Base-by-base conservation (phyloP, 2,888 invertebrate species). In the Microctonus brassicae region DNA sequence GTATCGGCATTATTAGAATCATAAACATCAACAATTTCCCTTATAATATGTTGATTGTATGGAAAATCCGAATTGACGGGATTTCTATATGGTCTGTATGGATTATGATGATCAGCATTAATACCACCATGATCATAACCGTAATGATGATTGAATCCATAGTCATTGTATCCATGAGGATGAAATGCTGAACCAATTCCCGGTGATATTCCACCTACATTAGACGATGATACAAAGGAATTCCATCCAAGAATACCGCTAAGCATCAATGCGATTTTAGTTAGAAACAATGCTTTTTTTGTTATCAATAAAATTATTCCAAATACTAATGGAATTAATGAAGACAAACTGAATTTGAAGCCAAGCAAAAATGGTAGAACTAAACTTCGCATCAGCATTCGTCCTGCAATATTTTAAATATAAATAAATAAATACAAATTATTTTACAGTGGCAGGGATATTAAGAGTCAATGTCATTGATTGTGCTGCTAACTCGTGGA, bases 331-430 rank as follows among this genome's bases (percentile, higher is more conserved):
- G 95, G 95, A 17, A 95, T 88, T 72, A 95, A 84, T 0, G 94
- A 93, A 1, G 93, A 91, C 55, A 95, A 88, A 82, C 94, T 94
- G 82, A 95, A 94, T 87, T 95, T 95, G 77, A 95, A 90, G 7
- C 95, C 95, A 11, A 95, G 89, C 0, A 95, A 89, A 79, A 95
- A 91, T 26, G 95, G 95, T 20, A 95, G 88, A n/a, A 95, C 81
- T 69, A 94, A 91, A 75, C 93, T 93, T 77, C 92, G 90, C 65
- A 94, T 90, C 74, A 95, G 82, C 29, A 94, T 87, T 20, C 93
- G 91, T 76, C 93, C 95, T 95, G 90, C 75, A 92, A 92, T 73
- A 70, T 69, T 52, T 69, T 67, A 76, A 55, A 52, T n/a, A 36
- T n/a, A 70, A 33, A 29, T 13, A 29, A n/a, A 34, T 29, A 58